These are phyloP conservation scores for Chaenocephalus aceratus DNA, from an alignment of 2,113 vertebrate genomes.

Conservation along the genomic window DNA sequence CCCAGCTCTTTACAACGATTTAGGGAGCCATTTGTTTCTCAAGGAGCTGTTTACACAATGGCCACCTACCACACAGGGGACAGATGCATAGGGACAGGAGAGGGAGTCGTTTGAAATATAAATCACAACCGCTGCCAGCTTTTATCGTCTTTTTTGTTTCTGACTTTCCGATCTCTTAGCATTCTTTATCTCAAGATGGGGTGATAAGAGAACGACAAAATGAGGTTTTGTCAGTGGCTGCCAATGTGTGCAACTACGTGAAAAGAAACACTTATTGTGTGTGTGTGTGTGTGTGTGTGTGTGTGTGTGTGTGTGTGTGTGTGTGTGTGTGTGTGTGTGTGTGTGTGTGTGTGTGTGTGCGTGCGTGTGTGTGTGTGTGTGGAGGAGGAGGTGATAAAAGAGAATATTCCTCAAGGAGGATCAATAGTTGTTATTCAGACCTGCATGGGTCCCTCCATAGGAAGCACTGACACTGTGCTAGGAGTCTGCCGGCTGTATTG, in stretches of 20 bases:
- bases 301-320: slow-evolving; percentile 27
- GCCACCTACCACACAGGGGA: slow-evolving; percentile 63
- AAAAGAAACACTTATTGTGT: slow-evolving; percentile 76
- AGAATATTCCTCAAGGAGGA: slow-evolving; percentile 84
- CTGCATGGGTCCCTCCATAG: slow-evolving; percentile 74
- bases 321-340: slow-evolving; percentile 31
- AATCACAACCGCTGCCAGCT: slow-evolving; percentile 59
- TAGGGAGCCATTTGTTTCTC: slow-evolving; percentile 78
- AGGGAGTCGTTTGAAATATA: slow-evolving; percentile 69
- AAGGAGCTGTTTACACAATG: slow-evolving; percentile 77
- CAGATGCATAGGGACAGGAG: slow-evolving; percentile 28
- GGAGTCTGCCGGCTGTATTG: slow-evolving; percentile 80
- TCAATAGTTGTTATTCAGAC: slow-evolving; percentile 87
- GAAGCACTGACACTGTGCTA: slow-evolving; percentile 79
- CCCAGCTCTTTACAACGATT: slow-evolving; percentile 76
- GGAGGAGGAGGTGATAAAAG: slow-evolving; percentile 80
- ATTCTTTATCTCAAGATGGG: slow-evolving; percentile 66
- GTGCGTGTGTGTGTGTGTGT: slow-evolving; percentile 31
- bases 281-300: slow-evolving; percentile 45
- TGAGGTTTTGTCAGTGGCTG: slow-evolving; percentile 66
- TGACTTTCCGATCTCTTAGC: slow-evolving; percentile 63
- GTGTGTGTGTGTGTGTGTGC: slow-evolving; percentile 14
- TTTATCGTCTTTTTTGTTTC: slow-evolving; percentile 65
- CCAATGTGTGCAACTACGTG: slow-evolving; percentile 52
- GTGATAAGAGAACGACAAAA: slow-evolving; percentile 73